These are phyloP conservation scores for Lateolabrax maculatus DNA, from an alignment of 2,797 vertebrate species.

Conservation along the genomic window DNA sequence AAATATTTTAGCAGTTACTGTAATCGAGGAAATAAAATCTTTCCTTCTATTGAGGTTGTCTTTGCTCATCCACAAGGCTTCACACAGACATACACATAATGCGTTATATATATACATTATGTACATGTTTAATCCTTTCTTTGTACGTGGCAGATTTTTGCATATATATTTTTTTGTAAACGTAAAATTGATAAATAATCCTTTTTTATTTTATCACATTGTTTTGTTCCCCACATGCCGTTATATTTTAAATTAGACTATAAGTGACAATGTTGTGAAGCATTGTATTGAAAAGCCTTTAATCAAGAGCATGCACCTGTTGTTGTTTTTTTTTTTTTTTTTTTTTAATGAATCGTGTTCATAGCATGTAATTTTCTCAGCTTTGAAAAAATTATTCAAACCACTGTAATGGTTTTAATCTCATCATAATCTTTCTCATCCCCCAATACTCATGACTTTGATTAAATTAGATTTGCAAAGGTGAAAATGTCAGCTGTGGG, in stretches of 20 bases:
- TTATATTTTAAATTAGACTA: neutral
- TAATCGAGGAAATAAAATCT: neutral
- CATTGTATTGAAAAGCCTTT: constrained; percentile 14
- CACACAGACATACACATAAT: neutral
- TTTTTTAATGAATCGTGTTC: constrained; percentile 8
- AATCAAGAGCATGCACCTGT: constrained; percentile 53
- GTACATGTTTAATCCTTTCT: neutral
- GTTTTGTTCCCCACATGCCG: neutral
- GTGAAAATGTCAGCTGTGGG: constrained; percentile 69
- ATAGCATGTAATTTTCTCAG: constrained; percentile 14
- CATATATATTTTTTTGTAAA: neutral
- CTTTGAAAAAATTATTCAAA: constrained; percentile 48
- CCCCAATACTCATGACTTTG: constrained; percentile 59
- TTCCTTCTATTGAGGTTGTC: neutral
- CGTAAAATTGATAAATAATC: neutral
- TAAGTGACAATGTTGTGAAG: neutral
- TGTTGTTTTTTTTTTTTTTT: constrained; percentile 39
- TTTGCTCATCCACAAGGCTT: neutral
- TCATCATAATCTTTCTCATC: constrained; percentile 60
- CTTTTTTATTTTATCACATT: neutral
- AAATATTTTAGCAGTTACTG: neutral
- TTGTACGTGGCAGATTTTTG: neutral
- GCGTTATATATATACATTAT: neutral
- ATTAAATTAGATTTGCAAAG: constrained; percentile 70
- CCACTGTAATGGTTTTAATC: constrained; percentile 67